Evolutionary conservation across 2,797 vertebrate genomes (phyloP), one percentile per base, ranked within the genome.

Genomic region (Cossypha niveicapilla): DNA sequence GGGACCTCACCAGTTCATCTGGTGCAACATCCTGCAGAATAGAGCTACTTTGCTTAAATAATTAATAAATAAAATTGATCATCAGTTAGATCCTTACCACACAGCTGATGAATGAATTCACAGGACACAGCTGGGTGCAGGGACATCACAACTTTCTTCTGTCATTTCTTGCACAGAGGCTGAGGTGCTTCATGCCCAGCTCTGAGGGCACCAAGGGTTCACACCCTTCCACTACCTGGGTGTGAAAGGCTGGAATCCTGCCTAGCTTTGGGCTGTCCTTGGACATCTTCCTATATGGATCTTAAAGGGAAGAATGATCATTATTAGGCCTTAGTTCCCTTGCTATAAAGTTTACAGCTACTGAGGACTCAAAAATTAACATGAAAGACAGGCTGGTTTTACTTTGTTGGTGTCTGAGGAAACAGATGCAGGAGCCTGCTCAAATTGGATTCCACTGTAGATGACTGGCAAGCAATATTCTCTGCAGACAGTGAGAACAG

Each of bases 381-480:
- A 67, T 37, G 61, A 22, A 53, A 50, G 50, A n/a, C 14, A 45
- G n/a, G 32, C 3, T 79, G 63, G 53, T 61, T 57, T 93, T 71
- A 7, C 47, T 87, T 56, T 3, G 21, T 41, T 44, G 45, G 28
- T 81, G 44, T 30, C 56, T 63, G 72, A 86, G 78, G 67, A 71
- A 71, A 56, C 63, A 51, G 30, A 42, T 3, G 37, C 5, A 5
- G 57, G 17, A 48, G 37, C 63, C 53, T 48, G 68, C 57, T 53
- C 45, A 57, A 45, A 86, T 4, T 80, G 72, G 72, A 91, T 86
- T 83, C 68, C 45, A 32, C n/a, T 10, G 53, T 4, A 35, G 88
- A 75, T 83, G 79, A 91, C 68, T 80, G 90, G 93, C 90, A 88
- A 83, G 79, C 42, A 77, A 13, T 34, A 83, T 42, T 80, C 72